Evolutionary conservation across 2,797 vertebrate species (phyloP).

Genomic region (Choloepus didactylus): DNA sequence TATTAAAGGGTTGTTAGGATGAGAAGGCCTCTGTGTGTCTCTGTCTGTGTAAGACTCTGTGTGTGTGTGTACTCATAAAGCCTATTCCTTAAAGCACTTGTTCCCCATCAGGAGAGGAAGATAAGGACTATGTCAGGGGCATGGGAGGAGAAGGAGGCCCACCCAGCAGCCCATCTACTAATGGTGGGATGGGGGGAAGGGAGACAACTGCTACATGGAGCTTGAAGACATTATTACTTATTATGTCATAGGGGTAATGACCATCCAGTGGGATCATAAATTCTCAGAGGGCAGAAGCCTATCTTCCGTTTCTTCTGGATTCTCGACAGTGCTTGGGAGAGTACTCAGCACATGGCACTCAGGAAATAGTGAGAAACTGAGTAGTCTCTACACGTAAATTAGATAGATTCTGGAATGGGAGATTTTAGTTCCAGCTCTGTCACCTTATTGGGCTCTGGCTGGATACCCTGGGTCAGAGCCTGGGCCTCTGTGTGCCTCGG

Average conservation of each 20-base stretch:
- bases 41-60: background rate
- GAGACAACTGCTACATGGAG: constrained; percentile 44
- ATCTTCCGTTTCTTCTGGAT: constrained; percentile 17
- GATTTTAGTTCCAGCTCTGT: constrained; percentile 37
- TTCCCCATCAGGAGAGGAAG: constrained; percentile 40
- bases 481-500: background rate
- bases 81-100: constrained; percentile 23
- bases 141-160: constrained; percentile 17
- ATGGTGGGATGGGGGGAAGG: background rate
- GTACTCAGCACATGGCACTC: background rate
- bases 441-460: background rate
- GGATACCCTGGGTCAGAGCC: constrained; percentile 36
- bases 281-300: background rate
- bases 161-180: constrained; percentile 24
- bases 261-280: background rate
- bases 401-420: background rate
- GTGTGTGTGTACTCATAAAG: background rate
- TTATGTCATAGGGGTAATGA: background rate
- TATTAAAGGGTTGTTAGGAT: constrained; percentile 79
- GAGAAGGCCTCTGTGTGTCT: constrained; percentile 70
- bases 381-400: background rate
- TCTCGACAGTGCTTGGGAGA: constrained; percentile 14
- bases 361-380: background rate
- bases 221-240: background rate
- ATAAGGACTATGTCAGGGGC: background rate